Percentiles rank a stretch among this genome's conserved stretches.
These are phyloP conservation scores for Lordiphosa collinella DNA, from an alignment of 1,140 invertebrate species.

Conservation along the genomic window DNA sequence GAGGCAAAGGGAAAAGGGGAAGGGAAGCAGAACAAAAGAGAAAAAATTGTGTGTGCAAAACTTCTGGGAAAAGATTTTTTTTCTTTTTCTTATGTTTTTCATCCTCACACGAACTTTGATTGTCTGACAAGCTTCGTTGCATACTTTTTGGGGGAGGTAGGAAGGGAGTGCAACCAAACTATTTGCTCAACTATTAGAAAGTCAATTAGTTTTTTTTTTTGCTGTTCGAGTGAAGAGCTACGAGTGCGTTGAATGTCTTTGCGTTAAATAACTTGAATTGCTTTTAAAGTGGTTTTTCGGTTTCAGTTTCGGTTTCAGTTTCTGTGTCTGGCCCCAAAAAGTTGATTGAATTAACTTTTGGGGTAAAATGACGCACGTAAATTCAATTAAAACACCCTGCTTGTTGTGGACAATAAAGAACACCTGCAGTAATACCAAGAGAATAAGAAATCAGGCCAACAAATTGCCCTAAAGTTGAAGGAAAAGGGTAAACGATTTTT, in stretches of 20 bases:
- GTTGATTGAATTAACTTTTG: constrained; percentile 1
- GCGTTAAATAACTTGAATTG: constrained; percentile 2
- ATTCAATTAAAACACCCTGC: constrained; percentile 3
- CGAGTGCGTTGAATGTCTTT: background rate
- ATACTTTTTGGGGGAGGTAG: background rate
- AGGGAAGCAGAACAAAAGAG: background rate
- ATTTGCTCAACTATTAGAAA: constrained; percentile 12
- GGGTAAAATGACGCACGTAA: constrained; percentile 1
- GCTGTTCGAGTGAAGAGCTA: background rate
- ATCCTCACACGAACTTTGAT: constrained; percentile 9
- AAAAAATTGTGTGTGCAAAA: background rate
- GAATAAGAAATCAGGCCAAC: too few species aligned
- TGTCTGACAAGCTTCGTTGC: constrained; percentile 6
- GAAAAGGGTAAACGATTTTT: too few species aligned
- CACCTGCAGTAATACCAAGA: background rate
- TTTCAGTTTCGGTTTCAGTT: background rate
- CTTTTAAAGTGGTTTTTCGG: constrained; percentile 4
- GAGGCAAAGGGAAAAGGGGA: constrained; percentile 5
- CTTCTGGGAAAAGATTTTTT: background rate
- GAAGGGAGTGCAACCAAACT: background rate
- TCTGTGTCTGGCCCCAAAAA: background rate
- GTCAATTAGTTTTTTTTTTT: constrained; percentile 7
- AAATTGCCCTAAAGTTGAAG: too few species aligned
- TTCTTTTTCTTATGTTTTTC: constrained; percentile 1
- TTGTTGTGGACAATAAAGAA: background rate